phyloP scores from a whole-genome alignment of 2,113 vertebrate species.

The Myxocyprinus asiaticus region DNA sequence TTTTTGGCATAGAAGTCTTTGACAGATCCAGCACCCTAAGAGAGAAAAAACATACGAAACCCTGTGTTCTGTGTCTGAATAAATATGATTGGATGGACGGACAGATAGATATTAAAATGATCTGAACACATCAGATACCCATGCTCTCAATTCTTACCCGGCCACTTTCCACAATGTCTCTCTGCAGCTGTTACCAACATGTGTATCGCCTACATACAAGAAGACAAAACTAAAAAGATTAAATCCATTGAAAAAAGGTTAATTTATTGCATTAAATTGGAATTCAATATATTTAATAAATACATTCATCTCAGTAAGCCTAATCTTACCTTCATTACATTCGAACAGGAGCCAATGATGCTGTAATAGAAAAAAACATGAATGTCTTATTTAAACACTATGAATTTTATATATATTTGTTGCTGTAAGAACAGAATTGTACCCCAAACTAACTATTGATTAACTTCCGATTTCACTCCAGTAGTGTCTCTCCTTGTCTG shows the following conservation, averaged over 20 bases:
- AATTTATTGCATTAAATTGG: background rate
- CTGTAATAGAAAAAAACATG: conserved; percentile 64
- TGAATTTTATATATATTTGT: background rate
- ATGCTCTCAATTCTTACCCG: too few relatives aligned
- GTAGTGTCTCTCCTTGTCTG: conserved; percentile 85
- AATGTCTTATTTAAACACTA: background rate
- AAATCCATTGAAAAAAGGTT: background rate
- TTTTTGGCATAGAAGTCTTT: conserved; percentile 97
- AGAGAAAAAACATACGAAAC: background rate
- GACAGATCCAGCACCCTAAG: conserved; percentile 86
- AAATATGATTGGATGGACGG: background rate
- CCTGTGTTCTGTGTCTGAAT: too few relatives aligned
- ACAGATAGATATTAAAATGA: too few relatives aligned
- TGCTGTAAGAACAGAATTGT: background rate
- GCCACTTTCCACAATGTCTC: conserved; percentile 93
- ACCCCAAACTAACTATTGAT: conserved; percentile 81
- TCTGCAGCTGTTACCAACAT: conserved; percentile 87
- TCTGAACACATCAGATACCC: too few relatives aligned
- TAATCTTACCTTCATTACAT: conserved; percentile 82
- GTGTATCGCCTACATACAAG: conserved; percentile 80
- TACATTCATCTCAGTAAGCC: background rate
- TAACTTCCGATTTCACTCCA: conserved; percentile 91
- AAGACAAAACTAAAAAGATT: background rate
- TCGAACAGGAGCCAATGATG: conserved; percentile 92
- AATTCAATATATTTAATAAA: background rate